Base-by-base conservation (phyloP, 2,797 vertebrate species). In the Valencia hispanica region DNA sequence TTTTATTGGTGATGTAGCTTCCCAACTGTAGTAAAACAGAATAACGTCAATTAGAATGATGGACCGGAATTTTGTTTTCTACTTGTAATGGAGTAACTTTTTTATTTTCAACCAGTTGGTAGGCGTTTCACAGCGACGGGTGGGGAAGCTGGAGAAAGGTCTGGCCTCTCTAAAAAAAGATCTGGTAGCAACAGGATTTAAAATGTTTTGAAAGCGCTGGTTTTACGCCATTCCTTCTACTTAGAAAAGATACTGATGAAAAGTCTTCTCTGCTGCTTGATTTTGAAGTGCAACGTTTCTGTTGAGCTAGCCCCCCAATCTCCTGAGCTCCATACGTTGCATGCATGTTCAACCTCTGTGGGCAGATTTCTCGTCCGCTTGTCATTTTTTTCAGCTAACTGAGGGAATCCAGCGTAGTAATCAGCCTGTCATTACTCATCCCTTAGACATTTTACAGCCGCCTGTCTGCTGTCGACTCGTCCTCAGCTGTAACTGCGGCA, bases 401-500 rank as follows among this genome's bases (percentile, higher is more conserved):
- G 71, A 1, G 9, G 76, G 72, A 74, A 72, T 34, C 69, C 22
- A 55, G 17, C 72, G 15, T 4, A 22, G n/a, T 22, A 39, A 72
- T n/a, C 0, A 47, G 59, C 30, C n/a, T 79, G 70, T 68, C 63
- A 63, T 63, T 57, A 57, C 14, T 41, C 1, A 10, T 75, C 59
- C 48, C 22, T 78, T 34, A 36, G 73, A 27, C 12, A n/a, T 69
- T 59, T 72, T 68, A 9, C 72, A n/a, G 70, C 75, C 43, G 65
- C 20, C 53, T 53, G 27, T 78, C 70, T 71, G 70, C 48, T 65
- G 80, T 79, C 39, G 18, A 77, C 55, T 73, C 32, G 59, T 83
- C 81, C 75, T 77, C 74, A 79, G 74, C 65, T 86, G 78, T 72
- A 70, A 63, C 50, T 4, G 66, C n/a, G 74, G 79, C 80, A 51